phyloP scores from a whole-genome alignment of 2,113 vertebrate species.

The Athene noctua region DNA sequence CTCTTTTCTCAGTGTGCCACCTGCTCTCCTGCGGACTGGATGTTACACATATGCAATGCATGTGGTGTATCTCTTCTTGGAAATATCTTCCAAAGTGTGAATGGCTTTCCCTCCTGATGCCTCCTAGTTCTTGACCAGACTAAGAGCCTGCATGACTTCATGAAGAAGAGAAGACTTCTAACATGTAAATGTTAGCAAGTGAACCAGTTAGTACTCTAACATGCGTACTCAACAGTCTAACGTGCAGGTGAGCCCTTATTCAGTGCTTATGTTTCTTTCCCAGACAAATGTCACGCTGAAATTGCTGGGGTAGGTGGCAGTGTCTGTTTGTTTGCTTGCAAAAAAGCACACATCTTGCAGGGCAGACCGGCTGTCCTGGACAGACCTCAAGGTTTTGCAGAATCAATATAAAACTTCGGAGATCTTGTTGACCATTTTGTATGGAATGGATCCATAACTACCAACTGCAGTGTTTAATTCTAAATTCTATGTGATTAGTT shows the following conservation, averaged over 20 bases:
- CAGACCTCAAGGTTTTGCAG: not conserved
- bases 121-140: not conserved
- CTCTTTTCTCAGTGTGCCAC: not conserved
- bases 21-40: not conserved
- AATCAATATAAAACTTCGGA: not conserved
- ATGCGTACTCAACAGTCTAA: too few species aligned
- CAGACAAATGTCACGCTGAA: not conserved
- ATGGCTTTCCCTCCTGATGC: not conserved
- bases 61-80: not conserved
- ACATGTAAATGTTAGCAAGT: not conserved
- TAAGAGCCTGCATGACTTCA: not conserved
- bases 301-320: not conserved
- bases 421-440: not conserved
- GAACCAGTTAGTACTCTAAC: not conserved
- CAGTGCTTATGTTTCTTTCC: not conserved
- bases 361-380: not conserved
- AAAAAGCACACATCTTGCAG: not conserved
- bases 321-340: not conserved
- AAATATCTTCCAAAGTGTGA: not conserved
- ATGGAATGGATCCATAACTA: not conserved
- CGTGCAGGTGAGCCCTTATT: not conserved
- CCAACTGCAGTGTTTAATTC: not conserved
- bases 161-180: not conserved
- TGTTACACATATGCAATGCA: not conserved
- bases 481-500: not conserved